These are phyloP conservation scores for Diarsia dahlii DNA, from an alignment of 2,888 invertebrate species.

Conservation along the genomic window DNA sequence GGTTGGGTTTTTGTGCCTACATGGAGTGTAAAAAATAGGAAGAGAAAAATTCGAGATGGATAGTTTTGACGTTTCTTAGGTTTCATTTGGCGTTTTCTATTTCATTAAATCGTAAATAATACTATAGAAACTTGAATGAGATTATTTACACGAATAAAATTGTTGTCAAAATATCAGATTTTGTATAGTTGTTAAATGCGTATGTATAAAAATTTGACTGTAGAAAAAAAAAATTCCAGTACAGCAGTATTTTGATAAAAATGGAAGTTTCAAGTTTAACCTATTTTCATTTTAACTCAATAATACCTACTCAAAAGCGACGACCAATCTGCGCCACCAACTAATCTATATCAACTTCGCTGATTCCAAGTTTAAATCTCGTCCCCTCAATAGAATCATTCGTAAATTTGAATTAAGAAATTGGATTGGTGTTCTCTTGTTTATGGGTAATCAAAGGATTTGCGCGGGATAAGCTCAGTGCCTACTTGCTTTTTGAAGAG, in stretches of 20 bases:
- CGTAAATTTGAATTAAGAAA: constrained; percentile 77
- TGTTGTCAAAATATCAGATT: no score
- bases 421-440: constrained; percentile 74
- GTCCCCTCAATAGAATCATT: constrained; percentile 70
- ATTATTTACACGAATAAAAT: neutral
- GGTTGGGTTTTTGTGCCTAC: constrained; percentile 35
- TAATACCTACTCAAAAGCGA: constrained; percentile 3
- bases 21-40: neutral
- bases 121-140: neutral
- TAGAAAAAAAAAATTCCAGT: no score
- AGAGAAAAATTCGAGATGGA: neutral
- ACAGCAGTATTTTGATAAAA: neutral
- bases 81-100: neutral
- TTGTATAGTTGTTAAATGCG: no score
- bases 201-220: no score
- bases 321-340: constrained; percentile 33
- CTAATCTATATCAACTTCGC: constrained; percentile 56
- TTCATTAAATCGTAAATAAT: neutral
- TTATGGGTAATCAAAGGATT: constrained; percentile 67
- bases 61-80: neutral
- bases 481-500: constrained; percentile 36
- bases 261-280: neutral
- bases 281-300: neutral
- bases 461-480: constrained; percentile 51
- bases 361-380: constrained; percentile 71